These are phyloP conservation scores for Pseudomyrmex cubaensis DNA, from an alignment of 1,140 invertebrate genomes.

Conservation along the genomic window DNA sequence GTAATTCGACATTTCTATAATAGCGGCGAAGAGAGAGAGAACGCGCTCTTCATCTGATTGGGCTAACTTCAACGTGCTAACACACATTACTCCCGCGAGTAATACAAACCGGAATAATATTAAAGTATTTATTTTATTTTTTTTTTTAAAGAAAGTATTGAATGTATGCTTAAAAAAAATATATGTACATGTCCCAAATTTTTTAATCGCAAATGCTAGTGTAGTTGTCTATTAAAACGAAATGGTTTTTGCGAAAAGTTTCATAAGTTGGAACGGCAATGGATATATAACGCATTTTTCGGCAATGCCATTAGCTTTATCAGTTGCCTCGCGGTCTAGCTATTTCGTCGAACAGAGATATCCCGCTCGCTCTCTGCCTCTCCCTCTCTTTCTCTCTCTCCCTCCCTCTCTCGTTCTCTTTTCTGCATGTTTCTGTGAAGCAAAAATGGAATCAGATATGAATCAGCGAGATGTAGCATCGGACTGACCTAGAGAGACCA, in stretches of 20 bases:
- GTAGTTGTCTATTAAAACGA: slow-evolving; percentile 8
- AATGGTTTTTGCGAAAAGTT: slow-evolving; percentile 39
- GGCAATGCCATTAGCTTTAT: slow-evolving; percentile 76
- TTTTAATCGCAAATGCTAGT: background rate
- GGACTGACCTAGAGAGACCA: slow-evolving; percentile 55
- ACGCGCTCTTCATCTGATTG: too few species aligned
- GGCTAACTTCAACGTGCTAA: too few species aligned
- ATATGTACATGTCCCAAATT: background rate
- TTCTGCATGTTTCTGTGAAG: background rate
- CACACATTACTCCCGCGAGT: too few species aligned
- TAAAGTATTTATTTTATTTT: background rate
- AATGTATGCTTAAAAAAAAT: background rate
- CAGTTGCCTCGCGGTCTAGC: slow-evolving; percentile 39
- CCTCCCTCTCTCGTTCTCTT: background rate
- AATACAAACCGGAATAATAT: background rate
- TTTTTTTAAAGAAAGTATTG: too few species aligned
- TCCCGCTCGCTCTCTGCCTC: slow-evolving; percentile 5
- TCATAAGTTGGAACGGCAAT: slow-evolving; percentile 47
- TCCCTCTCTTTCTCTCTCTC: slow-evolving; percentile 5
- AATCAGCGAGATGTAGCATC: slow-evolving; percentile 45
- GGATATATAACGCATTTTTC: slow-evolving; percentile 67
- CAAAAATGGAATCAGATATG: slow-evolving; percentile 50
- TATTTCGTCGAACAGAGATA: slow-evolving; percentile 60
- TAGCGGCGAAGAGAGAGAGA: background rate
- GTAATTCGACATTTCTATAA: background rate